Percentiles rank a stretch among this genome's conserved stretches.
Conservation (phyloP, 2,113 vertebrate genomes). For the Clinocottus analis region DNA sequence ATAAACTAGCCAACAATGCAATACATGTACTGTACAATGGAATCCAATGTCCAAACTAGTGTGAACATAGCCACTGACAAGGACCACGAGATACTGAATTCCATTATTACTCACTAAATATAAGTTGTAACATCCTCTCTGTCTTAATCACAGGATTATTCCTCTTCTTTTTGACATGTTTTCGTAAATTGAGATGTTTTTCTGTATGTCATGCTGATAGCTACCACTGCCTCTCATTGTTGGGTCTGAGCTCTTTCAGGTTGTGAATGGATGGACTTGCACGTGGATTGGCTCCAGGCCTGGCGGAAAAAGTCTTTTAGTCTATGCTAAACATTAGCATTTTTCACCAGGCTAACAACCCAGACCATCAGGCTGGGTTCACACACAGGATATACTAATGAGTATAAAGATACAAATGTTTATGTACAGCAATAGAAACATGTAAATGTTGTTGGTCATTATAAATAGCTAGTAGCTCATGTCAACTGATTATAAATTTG, state of each 20-base stretch:
- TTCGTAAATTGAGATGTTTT: background rate
- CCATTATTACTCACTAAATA: background rate
- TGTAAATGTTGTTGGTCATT: slow-evolving; percentile 30
- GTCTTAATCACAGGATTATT: background rate
- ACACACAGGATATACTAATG: slow-evolving; percentile 34
- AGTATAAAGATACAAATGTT: slow-evolving; percentile 66
- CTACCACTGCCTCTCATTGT: background rate
- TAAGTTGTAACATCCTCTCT: background rate
- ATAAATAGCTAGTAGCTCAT: slow-evolving; percentile 40
- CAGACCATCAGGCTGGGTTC: slow-evolving; percentile 34
- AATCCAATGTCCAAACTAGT: background rate
- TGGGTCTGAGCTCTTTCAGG: background rate
- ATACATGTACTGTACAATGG: background rate
- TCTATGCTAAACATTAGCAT: slow-evolving; percentile 61
- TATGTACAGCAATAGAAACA: slow-evolving; percentile 65
- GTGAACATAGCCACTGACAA: background rate
- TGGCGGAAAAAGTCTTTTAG: slow-evolving; percentile 5
- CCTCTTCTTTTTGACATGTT: background rate
- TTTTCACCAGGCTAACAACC: slow-evolving; percentile 22
- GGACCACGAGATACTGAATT: background rate
- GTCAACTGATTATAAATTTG: slow-evolving; percentile 46
- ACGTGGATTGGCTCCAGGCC: slow-evolving; percentile 10
- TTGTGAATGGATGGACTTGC: background rate
- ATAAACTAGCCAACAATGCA: background rate
- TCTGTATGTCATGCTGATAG: background rate